Evolutionary conservation across 1,140 invertebrate genomes (phyloP), one percentile per base, ranked within the genome.

Genomic region (Eriocheir sinensis): DNA sequence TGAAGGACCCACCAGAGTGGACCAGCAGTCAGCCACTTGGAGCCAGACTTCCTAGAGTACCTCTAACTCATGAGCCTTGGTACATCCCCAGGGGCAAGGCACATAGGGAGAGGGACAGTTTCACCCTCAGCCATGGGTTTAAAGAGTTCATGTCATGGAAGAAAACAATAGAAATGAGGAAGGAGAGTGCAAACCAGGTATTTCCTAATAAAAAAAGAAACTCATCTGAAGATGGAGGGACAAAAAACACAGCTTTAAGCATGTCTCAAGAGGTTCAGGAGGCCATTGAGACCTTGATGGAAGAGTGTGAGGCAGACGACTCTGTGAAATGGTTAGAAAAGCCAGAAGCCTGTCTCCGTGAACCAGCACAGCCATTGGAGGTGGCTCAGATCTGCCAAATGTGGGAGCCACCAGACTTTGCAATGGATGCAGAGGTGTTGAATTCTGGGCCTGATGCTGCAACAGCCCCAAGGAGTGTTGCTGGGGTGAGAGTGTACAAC

Each of bases 351-450:
- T 21, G 30, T 3, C 40, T n/a, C 4, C 30, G n/a, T 0, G 89
- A 92, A 21, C 34, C 38, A 2, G 15, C 38, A 36, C 72, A 94
- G 15, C 32, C 60, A 4, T 86, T 89, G 9, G 36, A 88, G 15
- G 80, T 94, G 36, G 89, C 89, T 21, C 41, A 88, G 83, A 92
- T 94, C 44, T 94, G 93, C 32, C 89, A 92, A 48, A 30, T 72
- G 27, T 92, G 89, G 93, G 93, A 94, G 89, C 72, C 93, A 30
- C 93, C 89, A 72, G 36, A 91, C 34, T 94, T 94, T 86, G 93
- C 93, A 27, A 94, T 94, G 93, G 93, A 94, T 91, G 81, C 93
- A 12, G 93, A 94, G 44, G 44, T 94, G 8, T 36, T 94, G 27
- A 91, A 48, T 80, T 53, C 80, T 72, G 83, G 60, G 38, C 79